phyloP scores from a whole-genome alignment of 23 tunicate genomes.

The Phallusia fumigata region DNA sequence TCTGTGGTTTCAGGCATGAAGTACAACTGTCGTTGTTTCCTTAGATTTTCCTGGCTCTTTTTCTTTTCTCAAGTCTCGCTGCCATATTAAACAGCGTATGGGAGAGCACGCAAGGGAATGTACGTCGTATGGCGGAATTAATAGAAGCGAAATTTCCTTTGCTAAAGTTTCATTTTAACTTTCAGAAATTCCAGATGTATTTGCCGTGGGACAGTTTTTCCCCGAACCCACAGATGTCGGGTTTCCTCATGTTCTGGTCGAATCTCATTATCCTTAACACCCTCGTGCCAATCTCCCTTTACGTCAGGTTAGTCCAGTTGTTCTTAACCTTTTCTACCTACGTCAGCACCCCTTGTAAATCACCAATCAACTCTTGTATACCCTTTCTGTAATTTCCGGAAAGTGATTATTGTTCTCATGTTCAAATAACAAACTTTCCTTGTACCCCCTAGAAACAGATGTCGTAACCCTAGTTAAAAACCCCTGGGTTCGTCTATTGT shows the following conservation, averaged over 20 bases:
- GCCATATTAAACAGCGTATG: slow-evolving; percentile 84
- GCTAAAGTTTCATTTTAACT: background rate
- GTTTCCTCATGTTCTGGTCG: slow-evolving; percentile 94
- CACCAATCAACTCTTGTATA: too few relatives aligned
- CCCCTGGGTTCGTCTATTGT: too few relatives aligned
- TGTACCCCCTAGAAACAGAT: too few relatives aligned
- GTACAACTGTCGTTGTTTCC: slow-evolving; percentile 8
- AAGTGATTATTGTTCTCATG: too few relatives aligned
- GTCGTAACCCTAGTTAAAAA: too few relatives aligned
- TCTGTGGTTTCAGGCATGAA: too few relatives aligned
- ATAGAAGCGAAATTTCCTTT: background rate
- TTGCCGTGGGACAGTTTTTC: slow-evolving; percentile 75
- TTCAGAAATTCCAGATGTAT: slow-evolving; percentile 63
- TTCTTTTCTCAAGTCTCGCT: slow-evolving; percentile 46
- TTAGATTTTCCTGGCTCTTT: slow-evolving; percentile 72
- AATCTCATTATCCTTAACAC: slow-evolving; percentile 95
- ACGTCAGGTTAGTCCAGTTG: slow-evolving; percentile 94
- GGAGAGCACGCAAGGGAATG: slow-evolving; percentile 71
- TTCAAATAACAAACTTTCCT: too few relatives aligned
- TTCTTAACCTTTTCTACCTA: too few relatives aligned
- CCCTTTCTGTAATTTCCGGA: too few relatives aligned
- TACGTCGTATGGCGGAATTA: slow-evolving; percentile 44
- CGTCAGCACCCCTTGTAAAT: too few relatives aligned
- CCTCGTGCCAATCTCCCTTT: slow-evolving; percentile 96
- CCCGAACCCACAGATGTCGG: slow-evolving; percentile 74